Evolutionary conservation across 2,888 invertebrate species (phyloP), one percentile per base, ranked within the genome.

Genomic region (Drosophila paucipuncta): DNA sequence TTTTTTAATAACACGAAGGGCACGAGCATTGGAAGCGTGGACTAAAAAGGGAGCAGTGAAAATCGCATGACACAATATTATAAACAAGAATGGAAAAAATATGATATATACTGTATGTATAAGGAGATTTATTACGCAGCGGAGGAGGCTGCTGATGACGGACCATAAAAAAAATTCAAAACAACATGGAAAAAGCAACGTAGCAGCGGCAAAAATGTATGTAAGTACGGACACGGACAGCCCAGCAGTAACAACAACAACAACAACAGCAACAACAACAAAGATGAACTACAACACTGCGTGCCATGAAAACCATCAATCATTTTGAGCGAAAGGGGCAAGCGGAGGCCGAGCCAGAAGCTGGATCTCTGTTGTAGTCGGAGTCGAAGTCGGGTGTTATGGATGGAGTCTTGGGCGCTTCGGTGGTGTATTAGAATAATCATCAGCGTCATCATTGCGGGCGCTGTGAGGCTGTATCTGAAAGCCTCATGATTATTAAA

Each of bases 31-130:
- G 60, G 54, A 63, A 74, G 58, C 68, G 55, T 55, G 72, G 62
- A 58, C 63, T 62, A 54, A 65, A 68, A 75, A 65, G 59, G 55
- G 35, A 74, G 67, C 72, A 71, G 62, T 78, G 74, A 67, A 89
- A 87, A 88, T 90, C 82, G 87, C 87, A 90, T 87, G 87, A 90
- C 90, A 87, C 73, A 85, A 87, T 88, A 87, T 87, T 86, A 87
- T 90, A 87, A 85, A 90, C 89, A 87, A 90, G 90, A 90, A 88
- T 83, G 75, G 69, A 83, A 85, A 85, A 83, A 80, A 80, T 68
- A 39, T 39, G 39, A 57, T 54, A 73, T 64, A 64, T 62, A 66
- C 39, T 57, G 37, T 53, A 66, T 76, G 60, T 68, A 80, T 84
- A 82, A 82, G 90, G 90, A 87, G 90, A 87, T 87, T 87, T 87